A percentile compares a stretch with the other conserved stretches of the same genome.
Conservation (phyloP, 2,888 invertebrate species). For the Gymnocheta viridis region DNA sequence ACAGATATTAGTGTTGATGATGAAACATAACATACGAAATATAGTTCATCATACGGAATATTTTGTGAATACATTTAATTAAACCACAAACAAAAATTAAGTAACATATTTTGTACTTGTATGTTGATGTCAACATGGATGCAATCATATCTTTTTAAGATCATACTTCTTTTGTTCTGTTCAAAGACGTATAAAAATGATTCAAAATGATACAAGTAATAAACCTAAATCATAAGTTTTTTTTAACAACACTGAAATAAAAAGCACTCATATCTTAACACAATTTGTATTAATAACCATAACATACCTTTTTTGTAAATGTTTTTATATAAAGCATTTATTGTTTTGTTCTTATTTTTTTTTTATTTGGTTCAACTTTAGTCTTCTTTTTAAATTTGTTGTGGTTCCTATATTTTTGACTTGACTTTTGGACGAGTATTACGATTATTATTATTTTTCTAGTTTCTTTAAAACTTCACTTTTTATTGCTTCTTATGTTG, state of each 20-base stretch:
- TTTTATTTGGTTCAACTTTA: conserved; percentile 31
- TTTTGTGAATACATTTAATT: conserved; percentile 23
- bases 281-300: conserved; percentile 31
- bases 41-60: conserved; percentile 37
- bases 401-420: not conserved
- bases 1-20: conserved; percentile 41
- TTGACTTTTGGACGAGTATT: not conserved
- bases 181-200: conserved; percentile 49
- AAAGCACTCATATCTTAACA: conserved; percentile 10
- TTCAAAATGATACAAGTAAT: conserved; percentile 48
- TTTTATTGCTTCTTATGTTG: conserved; percentile 34
- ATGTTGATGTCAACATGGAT: conserved; percentile 23
- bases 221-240: conserved; percentile 23
- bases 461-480: not conserved
- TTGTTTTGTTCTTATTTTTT: conserved; percentile 7
- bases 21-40: conserved; percentile 23
- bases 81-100: conserved; percentile 44
- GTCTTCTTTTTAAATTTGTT: conserved; percentile 24
- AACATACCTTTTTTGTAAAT: conserved; percentile 10
- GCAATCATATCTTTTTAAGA: conserved; percentile 26
- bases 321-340: conserved; percentile 4
- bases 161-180: conserved; percentile 19
- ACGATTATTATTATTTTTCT: not conserved
- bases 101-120: conserved; percentile 35
- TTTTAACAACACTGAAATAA: conserved; percentile 10